Evolutionary conservation across 2,888 invertebrate species (phyloP).

Genomic region (Microplitis manilae): DNA sequence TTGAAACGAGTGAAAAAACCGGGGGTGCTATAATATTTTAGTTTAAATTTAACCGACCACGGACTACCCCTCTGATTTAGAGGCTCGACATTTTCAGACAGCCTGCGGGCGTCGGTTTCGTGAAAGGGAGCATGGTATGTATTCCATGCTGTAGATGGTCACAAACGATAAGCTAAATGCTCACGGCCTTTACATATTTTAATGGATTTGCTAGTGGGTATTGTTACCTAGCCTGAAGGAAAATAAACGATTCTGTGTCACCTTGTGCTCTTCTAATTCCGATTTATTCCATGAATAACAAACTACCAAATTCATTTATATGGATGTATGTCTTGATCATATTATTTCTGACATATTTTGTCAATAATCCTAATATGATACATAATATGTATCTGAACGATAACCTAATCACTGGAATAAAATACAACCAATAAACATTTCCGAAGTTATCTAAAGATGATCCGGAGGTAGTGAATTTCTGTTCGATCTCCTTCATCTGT

Average conservation of each 20-base stretch:
- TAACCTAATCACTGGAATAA: slow-evolving; percentile 23
- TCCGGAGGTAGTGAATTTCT: not conserved
- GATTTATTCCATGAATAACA: not conserved
- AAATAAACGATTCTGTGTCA: slow-evolving; percentile 10
- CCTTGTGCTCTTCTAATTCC: not conserved
- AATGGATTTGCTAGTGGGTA: slow-evolving; percentile 29
- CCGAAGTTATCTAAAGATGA: not conserved
- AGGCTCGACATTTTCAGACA: slow-evolving; percentile 48
- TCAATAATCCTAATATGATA: slow-evolving; percentile 5
- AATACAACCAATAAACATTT: slow-evolving; percentile 6
- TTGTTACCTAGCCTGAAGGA: slow-evolving; percentile 45
- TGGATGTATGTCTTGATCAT: not conserved
- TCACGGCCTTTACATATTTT: slow-evolving; percentile 52
- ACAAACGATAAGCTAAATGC: slow-evolving; percentile 68
- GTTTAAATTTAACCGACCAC: slow-evolving; percentile 66
- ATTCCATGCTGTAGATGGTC: slow-evolving; percentile 63
- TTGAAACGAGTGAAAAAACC: slow-evolving; percentile 42
- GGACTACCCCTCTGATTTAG: slow-evolving; percentile 67
- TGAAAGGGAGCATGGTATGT: slow-evolving; percentile 56
- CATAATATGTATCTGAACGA: slow-evolving; percentile 4
- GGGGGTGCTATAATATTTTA: slow-evolving; percentile 60
- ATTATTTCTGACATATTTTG: not conserved
- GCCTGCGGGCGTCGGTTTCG: slow-evolving; percentile 27
- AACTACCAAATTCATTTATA: not conserved
- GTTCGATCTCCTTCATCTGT: slow-evolving; percentile 30